Percentiles rank a stretch among this genome's conserved stretches.
Conservation (phyloP, 2,888 invertebrate genomes). For the Drosophila pegasa region DNA sequence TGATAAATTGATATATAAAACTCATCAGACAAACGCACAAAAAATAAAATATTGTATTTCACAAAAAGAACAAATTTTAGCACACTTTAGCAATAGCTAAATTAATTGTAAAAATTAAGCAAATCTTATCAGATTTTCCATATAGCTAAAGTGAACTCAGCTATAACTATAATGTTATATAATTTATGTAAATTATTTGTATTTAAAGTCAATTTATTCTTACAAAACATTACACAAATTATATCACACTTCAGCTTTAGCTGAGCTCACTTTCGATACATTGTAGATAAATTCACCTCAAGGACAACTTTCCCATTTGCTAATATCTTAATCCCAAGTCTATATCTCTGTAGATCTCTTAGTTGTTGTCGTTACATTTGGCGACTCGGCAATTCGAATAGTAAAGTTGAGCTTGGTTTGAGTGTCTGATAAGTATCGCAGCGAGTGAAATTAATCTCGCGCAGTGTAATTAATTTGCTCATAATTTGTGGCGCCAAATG, state of each 20-base stretch:
- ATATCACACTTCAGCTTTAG: not conserved
- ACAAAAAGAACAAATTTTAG: too few relatives aligned
- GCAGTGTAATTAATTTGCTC: constrained; percentile 66
- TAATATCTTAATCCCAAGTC: not conserved
- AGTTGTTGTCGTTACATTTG: not conserved
- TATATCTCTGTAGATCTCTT: not conserved
- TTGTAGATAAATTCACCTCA: too few relatives aligned
- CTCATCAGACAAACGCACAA: too few relatives aligned
- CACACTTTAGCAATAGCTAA: too few relatives aligned
- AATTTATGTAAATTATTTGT: too few relatives aligned
- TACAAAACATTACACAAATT: not conserved
- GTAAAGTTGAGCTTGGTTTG: constrained; percentile 4
- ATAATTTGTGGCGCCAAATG: constrained; percentile 60
- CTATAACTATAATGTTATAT: too few relatives aligned
- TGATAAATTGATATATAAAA: too few relatives aligned
- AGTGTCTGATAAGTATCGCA: constrained; percentile 21
- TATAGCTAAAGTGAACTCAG: too few relatives aligned
- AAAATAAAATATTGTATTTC: too few relatives aligned
- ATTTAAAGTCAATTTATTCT: too few relatives aligned
- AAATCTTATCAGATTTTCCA: too few relatives aligned
- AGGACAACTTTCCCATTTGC: not conserved
- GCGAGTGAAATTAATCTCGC: constrained; percentile 37
- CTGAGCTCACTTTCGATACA: not conserved
- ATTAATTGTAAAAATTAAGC: too few relatives aligned
- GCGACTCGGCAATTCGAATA: not conserved